A percentile compares a stretch with the other conserved stretches of the same genome.
phyloP scores from a whole-genome alignment of 2,797 vertebrate species.

The Cossypha heuglini region DNA sequence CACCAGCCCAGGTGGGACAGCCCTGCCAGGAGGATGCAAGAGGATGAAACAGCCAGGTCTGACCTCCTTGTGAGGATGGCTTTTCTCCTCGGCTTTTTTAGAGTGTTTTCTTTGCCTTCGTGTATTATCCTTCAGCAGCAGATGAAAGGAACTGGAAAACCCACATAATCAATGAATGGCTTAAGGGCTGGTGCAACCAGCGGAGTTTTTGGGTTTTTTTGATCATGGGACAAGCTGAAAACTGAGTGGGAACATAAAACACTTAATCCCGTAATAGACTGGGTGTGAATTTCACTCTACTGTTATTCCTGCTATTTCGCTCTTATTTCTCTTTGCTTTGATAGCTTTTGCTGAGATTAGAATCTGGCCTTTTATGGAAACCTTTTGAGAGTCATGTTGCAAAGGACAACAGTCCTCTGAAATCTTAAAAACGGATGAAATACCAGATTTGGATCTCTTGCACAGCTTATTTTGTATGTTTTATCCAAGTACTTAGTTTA shows the following conservation, averaged over 20 bases:
- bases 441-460: neutral
- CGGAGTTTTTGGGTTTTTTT: neutral
- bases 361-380: neutral
- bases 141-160: neutral
- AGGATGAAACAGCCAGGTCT: neutral
- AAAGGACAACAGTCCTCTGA: neutral
- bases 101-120: neutral
- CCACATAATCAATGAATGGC: accelerated
- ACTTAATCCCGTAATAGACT: neutral
- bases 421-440: neutral
- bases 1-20: neutral
- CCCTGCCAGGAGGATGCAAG: neutral
- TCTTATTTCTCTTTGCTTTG: neutral
- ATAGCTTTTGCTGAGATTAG: neutral
- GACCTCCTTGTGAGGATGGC: neutral
- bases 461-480: neutral
- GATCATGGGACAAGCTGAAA: neutral
- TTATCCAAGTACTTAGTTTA: neutral
- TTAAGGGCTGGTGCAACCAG: neutral
- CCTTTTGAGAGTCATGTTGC: neutral
- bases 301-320: too few relatives aligned
- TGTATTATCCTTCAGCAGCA: neutral
- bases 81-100: neutral
- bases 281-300: neutral
- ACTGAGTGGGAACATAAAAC: neutral